Evolutionary conservation across 2,888 invertebrate species (phyloP).

Genomic region (Cheilosia soror): DNA sequence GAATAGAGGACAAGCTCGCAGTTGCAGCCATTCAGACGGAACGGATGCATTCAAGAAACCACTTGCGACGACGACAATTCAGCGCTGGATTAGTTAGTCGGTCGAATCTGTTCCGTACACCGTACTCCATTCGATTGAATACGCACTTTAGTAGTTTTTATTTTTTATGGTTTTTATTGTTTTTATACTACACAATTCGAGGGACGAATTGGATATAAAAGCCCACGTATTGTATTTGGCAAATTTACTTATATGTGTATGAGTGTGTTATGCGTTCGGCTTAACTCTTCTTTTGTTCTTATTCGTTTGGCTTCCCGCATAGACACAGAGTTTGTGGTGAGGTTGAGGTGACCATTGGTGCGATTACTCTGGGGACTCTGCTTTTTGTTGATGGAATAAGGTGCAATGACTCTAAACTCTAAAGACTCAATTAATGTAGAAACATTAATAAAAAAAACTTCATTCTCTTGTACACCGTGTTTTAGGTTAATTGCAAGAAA

Average conservation of each 20-base stretch:
- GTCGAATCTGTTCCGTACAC: constrained; percentile 45
- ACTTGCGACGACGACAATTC: constrained; percentile 59
- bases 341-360: constrained; percentile 47
- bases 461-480: constrained; percentile 2
- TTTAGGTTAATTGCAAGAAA: constrained; percentile 33
- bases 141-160: constrained; percentile 53
- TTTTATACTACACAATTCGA: neutral
- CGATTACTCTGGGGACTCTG: constrained; percentile 33
- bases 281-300: constrained; percentile 46
- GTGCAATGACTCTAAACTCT: constrained; percentile 63
- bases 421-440: constrained; percentile 41
- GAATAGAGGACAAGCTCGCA: constrained; percentile 50
- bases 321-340: constrained; percentile 22
- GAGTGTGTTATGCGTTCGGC: constrained; percentile 19
- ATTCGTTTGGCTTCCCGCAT: constrained; percentile 58
- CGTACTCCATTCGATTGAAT: constrained; percentile 52
- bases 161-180: too few species aligned
- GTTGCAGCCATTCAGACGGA: constrained; percentile 59
- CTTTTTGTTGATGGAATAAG: constrained; percentile 21
- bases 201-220: constrained; percentile 40
- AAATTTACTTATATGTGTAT: constrained; percentile 56
- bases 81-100: constrained; percentile 43
- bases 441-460: constrained; percentile 26
- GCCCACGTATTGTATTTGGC: constrained; percentile 62
- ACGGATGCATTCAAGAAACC: constrained; percentile 72